A percentile compares a stretch with the other conserved stretches of the same genome.
These are phyloP conservation scores for Vultur gryphus DNA, from an alignment of 2,797 vertebrate species.

Conservation along the genomic window DNA sequence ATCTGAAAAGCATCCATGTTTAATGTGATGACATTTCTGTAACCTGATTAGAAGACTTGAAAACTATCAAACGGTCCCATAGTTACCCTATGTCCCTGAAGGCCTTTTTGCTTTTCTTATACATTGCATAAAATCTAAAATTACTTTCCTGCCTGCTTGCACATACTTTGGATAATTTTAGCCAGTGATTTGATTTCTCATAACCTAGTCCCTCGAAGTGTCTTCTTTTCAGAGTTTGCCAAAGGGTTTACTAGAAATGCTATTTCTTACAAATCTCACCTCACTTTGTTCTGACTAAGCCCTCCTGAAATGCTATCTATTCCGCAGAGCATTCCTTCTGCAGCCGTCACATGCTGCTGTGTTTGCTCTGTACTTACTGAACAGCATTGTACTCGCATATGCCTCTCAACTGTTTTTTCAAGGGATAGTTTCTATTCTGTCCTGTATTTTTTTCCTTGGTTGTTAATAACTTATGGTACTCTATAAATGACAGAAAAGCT, in stretches of 20 bases:
- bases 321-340: slow-evolving; percentile 25
- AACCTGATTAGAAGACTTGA: neutral
- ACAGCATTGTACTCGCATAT: neutral
- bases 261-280: neutral
- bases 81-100: neutral
- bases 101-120: neutral
- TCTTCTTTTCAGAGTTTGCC: neutral
- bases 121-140: neutral
- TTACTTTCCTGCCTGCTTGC: neutral
- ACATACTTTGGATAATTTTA: slow-evolving; percentile 5
- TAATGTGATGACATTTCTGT: neutral
- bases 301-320: slow-evolving; percentile 10
- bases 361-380: neutral
- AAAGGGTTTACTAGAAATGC: slow-evolving; percentile 18
- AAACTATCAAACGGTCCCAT: neutral
- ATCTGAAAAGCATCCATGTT: neutral
- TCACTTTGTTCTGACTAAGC: slow-evolving; percentile 28
- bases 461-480: neutral
- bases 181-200: neutral
- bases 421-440: neutral
- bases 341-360: neutral
- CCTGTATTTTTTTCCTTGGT: neutral
- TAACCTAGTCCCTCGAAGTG: neutral
- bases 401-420: neutral
- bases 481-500: slow-evolving; percentile 18